phyloP scores from a whole-genome alignment of 2,113 vertebrate species.

The Muscicapa adusta region DNA sequence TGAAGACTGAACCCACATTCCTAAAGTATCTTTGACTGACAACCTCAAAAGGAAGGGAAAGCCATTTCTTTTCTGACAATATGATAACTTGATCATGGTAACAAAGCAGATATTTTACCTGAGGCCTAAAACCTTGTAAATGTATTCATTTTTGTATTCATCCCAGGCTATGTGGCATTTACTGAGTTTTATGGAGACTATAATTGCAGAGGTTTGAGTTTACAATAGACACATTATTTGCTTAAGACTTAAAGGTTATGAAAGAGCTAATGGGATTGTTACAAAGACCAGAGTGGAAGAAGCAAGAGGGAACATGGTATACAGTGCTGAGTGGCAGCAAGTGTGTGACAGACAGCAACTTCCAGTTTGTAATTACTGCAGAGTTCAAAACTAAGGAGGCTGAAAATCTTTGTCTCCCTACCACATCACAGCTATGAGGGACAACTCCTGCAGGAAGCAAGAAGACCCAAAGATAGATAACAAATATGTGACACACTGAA shows the following conservation, averaged over 20 bases:
- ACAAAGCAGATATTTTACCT: background rate
- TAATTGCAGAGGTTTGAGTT: background rate
- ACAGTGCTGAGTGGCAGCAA: background rate
- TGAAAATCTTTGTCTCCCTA: background rate
- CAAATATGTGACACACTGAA: background rate
- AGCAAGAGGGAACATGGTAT: background rate
- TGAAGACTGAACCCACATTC: background rate
- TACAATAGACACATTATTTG: background rate
- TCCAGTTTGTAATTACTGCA: background rate
- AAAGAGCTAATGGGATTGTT: background rate
- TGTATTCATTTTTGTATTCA: background rate
- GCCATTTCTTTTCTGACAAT: background rate
- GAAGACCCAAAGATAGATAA: background rate
- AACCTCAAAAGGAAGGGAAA: background rate
- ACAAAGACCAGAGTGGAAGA: background rate
- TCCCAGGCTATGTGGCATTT: background rate
- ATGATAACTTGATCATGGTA: background rate
- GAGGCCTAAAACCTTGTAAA: background rate
- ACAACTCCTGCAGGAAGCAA: background rate
- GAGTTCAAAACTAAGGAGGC: background rate
- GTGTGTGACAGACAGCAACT: background rate
- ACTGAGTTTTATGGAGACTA: background rate
- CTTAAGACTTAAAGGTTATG: background rate
- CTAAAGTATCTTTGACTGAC: background rate
- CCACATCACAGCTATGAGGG: background rate